phyloP scores from a whole-genome alignment of 35 echinoderm and acorn worm genomes.

The Acanthaster planci region DNA sequence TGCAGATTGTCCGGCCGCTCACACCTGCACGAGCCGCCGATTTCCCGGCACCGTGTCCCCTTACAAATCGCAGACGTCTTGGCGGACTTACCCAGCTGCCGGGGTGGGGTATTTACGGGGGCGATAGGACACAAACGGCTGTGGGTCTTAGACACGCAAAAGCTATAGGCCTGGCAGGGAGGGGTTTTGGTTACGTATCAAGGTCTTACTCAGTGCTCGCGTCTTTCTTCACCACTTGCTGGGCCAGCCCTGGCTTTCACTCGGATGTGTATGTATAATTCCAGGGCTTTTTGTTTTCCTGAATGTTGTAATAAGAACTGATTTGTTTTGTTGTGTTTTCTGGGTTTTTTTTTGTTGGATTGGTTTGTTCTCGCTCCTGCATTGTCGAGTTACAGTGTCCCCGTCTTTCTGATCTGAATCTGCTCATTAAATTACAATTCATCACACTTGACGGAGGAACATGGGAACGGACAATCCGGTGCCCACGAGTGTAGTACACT shows the following conservation, averaged over 20 bases:
- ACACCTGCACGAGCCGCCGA: constrained; percentile 6
- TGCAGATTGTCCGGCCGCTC: not conserved
- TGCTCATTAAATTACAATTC: constrained; percentile 11
- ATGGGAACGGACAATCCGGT: not conserved
- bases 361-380: constrained; percentile 3
- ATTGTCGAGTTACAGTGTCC: not conserved
- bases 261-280: constrained; percentile 25
- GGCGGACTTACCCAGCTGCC: constrained; percentile 12
- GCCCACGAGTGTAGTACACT: not conserved
- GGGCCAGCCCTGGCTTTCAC: not conserved
- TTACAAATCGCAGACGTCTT: constrained; percentile 20
- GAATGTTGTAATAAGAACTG: not conserved
- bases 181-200: constrained; percentile 5
- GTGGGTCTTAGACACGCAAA: constrained; percentile 18
- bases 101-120: constrained; percentile 14
- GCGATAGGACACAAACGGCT: not conserved
- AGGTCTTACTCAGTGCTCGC: not conserved
- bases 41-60: constrained; percentile 7
- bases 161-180: not conserved
- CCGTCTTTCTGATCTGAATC: not conserved
- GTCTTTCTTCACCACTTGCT: not conserved
- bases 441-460: not conserved
- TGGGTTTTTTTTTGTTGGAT: too few species aligned
- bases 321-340: constrained; percentile 22
- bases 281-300: constrained; percentile 12